phyloP scores from a whole-genome alignment of 2,113 vertebrate species.

The Copsychus sechellarum region DNA sequence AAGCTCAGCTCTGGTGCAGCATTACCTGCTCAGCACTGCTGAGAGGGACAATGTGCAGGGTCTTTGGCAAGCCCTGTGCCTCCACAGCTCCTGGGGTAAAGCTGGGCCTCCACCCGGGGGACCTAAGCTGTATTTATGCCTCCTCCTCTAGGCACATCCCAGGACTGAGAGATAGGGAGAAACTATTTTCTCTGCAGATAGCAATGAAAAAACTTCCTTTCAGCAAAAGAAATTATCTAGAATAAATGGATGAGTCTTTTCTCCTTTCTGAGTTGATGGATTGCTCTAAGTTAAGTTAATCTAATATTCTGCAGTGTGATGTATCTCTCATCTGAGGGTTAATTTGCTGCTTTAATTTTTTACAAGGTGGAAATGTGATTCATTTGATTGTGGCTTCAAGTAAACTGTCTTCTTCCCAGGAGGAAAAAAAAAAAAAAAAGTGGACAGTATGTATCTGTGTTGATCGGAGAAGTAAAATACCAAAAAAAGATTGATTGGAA shows the following conservation, averaged over 20 bases:
- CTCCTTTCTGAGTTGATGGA: background rate
- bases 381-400: background rate
- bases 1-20: background rate
- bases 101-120: background rate
- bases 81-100: background rate
- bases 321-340: background rate
- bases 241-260: background rate
- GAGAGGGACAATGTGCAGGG: background rate
- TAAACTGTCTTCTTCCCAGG: background rate
- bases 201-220: background rate
- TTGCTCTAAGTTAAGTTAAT: background rate
- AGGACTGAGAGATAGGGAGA: background rate
- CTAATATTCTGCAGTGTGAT: background rate
- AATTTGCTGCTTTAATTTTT: conserved; percentile 9
- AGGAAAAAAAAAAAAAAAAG: background rate
- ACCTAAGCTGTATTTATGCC: background rate
- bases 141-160: background rate
- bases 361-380: background rate
- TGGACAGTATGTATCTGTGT: background rate
- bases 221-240: background rate
- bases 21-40: background rate
- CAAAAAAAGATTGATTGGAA: background rate
- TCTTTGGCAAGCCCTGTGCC: background rate
- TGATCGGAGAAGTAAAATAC: background rate
- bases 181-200: background rate